Evolutionary conservation across 1,140 invertebrate genomes (phyloP).

Genomic region (Drosophila guanche): DNA sequence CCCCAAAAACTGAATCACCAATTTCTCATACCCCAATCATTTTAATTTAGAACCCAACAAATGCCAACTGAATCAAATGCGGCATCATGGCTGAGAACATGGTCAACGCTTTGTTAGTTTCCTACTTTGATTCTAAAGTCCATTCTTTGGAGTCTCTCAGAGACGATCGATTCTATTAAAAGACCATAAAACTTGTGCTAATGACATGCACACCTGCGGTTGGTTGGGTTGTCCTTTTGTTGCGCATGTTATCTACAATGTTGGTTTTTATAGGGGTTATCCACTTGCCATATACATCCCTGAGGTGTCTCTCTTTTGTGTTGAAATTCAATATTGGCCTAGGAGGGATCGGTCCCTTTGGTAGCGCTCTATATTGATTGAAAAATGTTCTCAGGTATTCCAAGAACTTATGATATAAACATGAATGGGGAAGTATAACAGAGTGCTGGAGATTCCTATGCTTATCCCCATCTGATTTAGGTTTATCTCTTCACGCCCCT

Average conservation of each 20-base stretch:
- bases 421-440: background rate
- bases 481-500: background rate
- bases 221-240: constrained; percentile 53
- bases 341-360: background rate
- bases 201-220: constrained; percentile 78
- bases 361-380: constrained; percentile 7
- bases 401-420: constrained; percentile 4
- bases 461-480: background rate
- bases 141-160: constrained; percentile 23
- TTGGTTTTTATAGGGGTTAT: constrained; percentile 30
- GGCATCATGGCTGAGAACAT: constrained; percentile 57
- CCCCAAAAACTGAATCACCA: constrained; percentile 1
- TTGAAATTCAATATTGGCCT: constrained; percentile 1
- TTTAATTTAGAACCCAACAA: constrained; percentile 74
- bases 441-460: too few species aligned
- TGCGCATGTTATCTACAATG: constrained; percentile 34
- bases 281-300: constrained; percentile 4
- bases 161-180: constrained; percentile 72
- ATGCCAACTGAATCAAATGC: constrained; percentile 47
- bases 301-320: constrained; percentile 10
- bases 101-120: constrained; percentile 60
- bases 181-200: constrained; percentile 64
- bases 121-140: constrained; percentile 8
- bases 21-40: constrained; percentile 29
- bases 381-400: background rate